Percentiles rank a stretch among this genome's conserved stretches.
These are phyloP conservation scores for Papilio polyxenes DNA, from an alignment of 1,140 invertebrate species.

Conservation along the genomic window DNA sequence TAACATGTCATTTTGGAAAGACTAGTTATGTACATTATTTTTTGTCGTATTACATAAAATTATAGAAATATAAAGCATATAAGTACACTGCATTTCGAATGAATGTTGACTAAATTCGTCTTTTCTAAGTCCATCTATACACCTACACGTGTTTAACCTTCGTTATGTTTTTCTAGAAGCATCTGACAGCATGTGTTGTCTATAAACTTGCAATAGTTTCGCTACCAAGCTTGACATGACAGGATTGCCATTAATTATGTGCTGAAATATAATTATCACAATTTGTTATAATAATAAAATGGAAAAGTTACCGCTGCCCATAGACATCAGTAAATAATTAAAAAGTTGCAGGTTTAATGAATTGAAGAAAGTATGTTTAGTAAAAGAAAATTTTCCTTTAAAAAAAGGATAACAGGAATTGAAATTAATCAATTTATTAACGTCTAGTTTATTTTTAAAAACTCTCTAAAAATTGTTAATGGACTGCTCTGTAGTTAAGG, in stretches of 20 bases:
- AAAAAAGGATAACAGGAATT: no score
- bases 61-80: not conserved
- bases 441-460: no score
- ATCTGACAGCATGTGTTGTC: not conserved
- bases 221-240: not conserved
- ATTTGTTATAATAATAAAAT: not conserved
- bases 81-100: not conserved
- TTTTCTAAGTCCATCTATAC: not conserved
- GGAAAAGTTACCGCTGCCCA: no score
- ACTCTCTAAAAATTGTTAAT: no score
- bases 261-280: not conserved
- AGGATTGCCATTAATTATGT: not conserved
- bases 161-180: not conserved
- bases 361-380: no score
- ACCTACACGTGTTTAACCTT: not conserved
- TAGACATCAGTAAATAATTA: no score
- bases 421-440: no score
- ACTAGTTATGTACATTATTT: not conserved
- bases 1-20: not conserved
- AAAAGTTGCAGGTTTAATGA: no score
- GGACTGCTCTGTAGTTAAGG: no score
- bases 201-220: not conserved
- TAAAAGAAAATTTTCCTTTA: no score
- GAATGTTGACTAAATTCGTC: not conserved
- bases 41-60: not conserved